Conservation (phyloP, 1,140 invertebrate species). For the Temnothorax nylanderi region DNA sequence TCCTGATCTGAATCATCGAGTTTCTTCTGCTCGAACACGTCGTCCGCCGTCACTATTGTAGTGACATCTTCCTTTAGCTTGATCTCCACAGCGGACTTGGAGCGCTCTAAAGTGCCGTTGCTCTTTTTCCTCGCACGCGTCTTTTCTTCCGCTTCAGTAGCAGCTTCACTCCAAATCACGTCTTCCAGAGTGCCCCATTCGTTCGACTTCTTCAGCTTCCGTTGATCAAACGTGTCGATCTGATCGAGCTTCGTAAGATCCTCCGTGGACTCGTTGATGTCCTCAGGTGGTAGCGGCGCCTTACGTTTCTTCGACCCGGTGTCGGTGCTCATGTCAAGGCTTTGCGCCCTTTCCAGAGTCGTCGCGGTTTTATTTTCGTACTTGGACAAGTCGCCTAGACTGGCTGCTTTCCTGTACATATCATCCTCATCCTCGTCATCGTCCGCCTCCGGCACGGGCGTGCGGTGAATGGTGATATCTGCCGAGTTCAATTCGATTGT, state of each 20-base stretch:
- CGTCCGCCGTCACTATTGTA: not conserved
- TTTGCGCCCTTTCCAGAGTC: conserved; percentile 92
- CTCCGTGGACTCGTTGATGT: conserved; percentile 87
- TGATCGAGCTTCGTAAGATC: conserved; percentile 88
- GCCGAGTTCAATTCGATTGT: conserved; percentile 90
- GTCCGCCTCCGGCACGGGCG: conserved; percentile 86
- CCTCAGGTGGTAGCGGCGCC: conserved; percentile 86
- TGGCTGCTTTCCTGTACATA: conserved; percentile 91
- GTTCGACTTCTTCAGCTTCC: conserved; percentile 90
- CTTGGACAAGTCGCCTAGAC: conserved; percentile 92
- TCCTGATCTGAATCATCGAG: conserved; percentile 64
- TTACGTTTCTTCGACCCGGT: conserved; percentile 90
- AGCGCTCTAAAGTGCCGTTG: conserved; percentile 77
- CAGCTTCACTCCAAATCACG: conserved; percentile 86
- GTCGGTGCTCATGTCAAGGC: conserved; percentile 90
- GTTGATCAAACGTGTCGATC: conserved; percentile 88
- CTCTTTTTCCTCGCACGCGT: conserved; percentile 70
- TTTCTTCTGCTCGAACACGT: not conserved
- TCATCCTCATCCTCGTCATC: conserved; percentile 86
- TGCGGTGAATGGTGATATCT: conserved; percentile 91
- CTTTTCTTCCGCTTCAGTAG: conserved; percentile 60
- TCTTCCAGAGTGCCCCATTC: conserved; percentile 92
- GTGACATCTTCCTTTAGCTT: conserved; percentile 73
- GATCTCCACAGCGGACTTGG: conserved; percentile 79
- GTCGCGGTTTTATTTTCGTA: conserved; percentile 87